phyloP scores from a whole-genome alignment of 2,888 invertebrate species.

The Drosophila nigricruria region DNA sequence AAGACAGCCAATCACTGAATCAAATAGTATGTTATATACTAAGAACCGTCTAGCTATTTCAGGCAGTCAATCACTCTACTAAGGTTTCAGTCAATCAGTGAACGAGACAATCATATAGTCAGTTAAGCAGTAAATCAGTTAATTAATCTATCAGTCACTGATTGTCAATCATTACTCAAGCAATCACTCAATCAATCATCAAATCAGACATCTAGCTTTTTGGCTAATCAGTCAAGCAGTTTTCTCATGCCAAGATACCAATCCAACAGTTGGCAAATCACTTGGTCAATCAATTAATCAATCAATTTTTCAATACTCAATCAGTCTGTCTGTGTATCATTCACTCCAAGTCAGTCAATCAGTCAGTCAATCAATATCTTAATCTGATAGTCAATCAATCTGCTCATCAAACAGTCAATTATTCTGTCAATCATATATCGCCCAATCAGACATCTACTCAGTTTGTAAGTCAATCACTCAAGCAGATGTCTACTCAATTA shows the following conservation, averaged over 20 bases:
- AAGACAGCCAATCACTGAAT: neutral
- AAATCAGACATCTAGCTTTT: neutral
- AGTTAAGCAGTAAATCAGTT: too few relatives aligned
- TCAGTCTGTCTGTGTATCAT: neutral
- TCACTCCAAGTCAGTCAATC: too few relatives aligned
- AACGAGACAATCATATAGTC: too few relatives aligned
- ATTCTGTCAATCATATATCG: neutral
- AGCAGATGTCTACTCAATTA: neutral
- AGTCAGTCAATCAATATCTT: neutral
- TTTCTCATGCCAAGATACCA: too few relatives aligned
- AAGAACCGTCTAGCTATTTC: too few relatives aligned
- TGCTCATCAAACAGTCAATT: neutral
- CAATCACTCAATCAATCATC: neutral
- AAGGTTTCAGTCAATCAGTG: neutral
- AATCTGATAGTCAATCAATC: too few relatives aligned
- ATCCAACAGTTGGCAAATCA: too few relatives aligned
- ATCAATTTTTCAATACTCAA: neutral
- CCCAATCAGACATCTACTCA: neutral
- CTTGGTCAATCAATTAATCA: neutral
- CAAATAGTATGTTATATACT: neutral
- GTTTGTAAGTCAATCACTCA: neutral
- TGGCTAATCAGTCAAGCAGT: too few relatives aligned
- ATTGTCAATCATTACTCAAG: neutral
- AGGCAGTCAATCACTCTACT: neutral
- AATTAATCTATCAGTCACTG: neutral